Percentiles rank a stretch among this genome's conserved stretches.
These are phyloP conservation scores for Toxotes jaculatrix DNA, from an alignment of 2,113 vertebrate species.

Conservation along the genomic window DNA sequence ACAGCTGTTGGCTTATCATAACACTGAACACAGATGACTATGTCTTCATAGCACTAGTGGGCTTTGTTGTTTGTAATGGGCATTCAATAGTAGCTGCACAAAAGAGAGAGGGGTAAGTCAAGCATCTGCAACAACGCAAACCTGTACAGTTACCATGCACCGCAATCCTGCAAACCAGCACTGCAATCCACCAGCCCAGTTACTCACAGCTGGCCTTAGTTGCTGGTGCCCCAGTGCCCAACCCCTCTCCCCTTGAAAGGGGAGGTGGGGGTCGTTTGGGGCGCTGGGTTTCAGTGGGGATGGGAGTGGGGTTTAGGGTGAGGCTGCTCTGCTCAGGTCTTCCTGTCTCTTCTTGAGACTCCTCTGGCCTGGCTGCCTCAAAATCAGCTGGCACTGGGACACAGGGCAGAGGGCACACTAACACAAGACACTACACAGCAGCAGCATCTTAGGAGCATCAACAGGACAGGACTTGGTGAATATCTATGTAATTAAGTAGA, in stretches of 20 bases:
- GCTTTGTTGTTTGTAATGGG: conserved; percentile 53
- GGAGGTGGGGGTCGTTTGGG: conserved; percentile 73
- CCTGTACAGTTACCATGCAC: conserved; percentile 75
- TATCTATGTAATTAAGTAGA: background rate
- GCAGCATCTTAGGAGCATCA: conserved; percentile 57
- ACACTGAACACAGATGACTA: conserved; percentile 56
- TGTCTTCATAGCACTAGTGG: conserved; percentile 58
- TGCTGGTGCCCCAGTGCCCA: conserved; percentile 65
- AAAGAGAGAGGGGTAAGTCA: conserved; percentile 60
- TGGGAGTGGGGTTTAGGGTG: conserved; percentile 69
- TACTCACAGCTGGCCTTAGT: conserved; percentile 85
- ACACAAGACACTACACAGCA: conserved; percentile 70
- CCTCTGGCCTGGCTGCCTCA: conserved; percentile 79
- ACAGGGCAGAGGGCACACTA: conserved; percentile 80
- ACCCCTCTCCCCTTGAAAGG: conserved; percentile 68
- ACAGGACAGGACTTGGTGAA: conserved; percentile 48
- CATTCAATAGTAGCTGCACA: conserved; percentile 70
- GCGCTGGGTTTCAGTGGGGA: conserved; percentile 69
- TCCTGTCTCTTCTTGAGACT: conserved; percentile 75
- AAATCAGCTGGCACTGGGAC: conserved; percentile 80
- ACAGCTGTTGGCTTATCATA: conserved; percentile 34
- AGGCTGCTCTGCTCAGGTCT: conserved; percentile 72
- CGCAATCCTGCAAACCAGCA: conserved; percentile 81
- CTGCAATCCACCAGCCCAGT: conserved; percentile 79
- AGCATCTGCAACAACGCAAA: conserved; percentile 76